phyloP scores from a whole-genome alignment of 2,797 vertebrate species.

The Anguilla anguilla region DNA sequence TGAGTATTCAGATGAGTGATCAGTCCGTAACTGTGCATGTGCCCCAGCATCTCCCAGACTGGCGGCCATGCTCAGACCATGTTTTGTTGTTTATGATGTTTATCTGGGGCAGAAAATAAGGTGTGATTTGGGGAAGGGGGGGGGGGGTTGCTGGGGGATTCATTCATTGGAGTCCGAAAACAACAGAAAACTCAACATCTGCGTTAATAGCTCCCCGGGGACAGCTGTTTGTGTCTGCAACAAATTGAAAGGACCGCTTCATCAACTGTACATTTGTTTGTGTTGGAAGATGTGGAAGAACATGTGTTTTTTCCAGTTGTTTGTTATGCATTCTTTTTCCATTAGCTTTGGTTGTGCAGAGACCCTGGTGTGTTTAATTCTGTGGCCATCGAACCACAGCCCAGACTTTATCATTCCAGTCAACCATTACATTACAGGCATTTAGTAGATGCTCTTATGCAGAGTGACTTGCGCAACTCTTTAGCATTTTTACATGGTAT shows the following conservation, averaged over 20 bases:
- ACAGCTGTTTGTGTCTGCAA: constrained; percentile 19
- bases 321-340: not conserved
- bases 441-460: not conserved
- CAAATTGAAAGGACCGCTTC: constrained; percentile 27
- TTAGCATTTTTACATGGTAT: not conserved
- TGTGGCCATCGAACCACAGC: not conserved
- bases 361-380: not conserved
- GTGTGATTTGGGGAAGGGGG: not conserved
- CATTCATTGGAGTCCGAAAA: not conserved
- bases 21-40: not conserved
- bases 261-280: constrained; percentile 14
- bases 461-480: not conserved
- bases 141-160: not conserved
- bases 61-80: not conserved
- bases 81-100: not conserved
- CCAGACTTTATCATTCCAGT: not conserved
- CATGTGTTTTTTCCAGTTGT: not conserved
- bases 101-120: constrained; percentile 13
- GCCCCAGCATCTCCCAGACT: not conserved
- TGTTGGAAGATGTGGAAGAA: not conserved
- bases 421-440: not conserved
- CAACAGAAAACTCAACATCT: constrained; percentile 5
- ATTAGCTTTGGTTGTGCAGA: not conserved
- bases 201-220: not conserved
- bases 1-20: not conserved